These are phyloP conservation scores for Sinotaia quadrata DNA, from an alignment of 2,888 invertebrate species.

Conservation along the genomic window DNA sequence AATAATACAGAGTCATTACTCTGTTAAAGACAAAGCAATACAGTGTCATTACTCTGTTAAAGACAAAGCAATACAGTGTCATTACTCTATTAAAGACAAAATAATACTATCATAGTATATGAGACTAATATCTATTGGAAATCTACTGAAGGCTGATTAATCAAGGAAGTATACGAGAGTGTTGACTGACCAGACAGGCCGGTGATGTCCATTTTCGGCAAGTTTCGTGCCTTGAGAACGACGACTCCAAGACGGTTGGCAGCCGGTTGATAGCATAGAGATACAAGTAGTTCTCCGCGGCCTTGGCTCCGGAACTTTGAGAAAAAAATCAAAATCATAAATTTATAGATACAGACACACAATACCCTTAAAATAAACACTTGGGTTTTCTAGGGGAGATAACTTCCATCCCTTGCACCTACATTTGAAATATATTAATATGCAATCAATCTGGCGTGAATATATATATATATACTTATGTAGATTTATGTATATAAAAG, in stretches of 20 bases:
- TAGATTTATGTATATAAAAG: no score
- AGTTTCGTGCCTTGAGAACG: constrained; percentile 94
- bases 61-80: no score
- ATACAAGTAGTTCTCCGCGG: constrained; percentile 94
- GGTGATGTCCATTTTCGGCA: constrained; percentile 98
- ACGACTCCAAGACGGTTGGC: constrained; percentile 96
- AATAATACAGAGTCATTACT: no score
- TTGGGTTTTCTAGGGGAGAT: neutral
- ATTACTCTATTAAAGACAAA: no score
- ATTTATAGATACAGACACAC: no score
- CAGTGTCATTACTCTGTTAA: no score
- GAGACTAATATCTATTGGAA: no score
- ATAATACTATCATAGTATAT: no score
- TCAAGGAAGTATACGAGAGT: neutral
- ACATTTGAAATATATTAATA: no score
- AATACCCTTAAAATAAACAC: neutral
- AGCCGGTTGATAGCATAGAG: constrained; percentile 98
- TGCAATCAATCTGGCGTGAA: no score
- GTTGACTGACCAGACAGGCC: constrained; percentile 82
- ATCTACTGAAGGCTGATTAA: neutral
- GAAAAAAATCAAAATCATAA: constrained; percentile 13
- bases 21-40: no score
- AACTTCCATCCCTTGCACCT: no score
- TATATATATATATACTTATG: neutral
- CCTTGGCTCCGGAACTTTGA: constrained; percentile 90